Percentiles rank a stretch among this genome's conserved stretches.
Evolutionary conservation across 2,888 invertebrate genomes (phyloP).

Genomic region (Ecdyonurus torrentis): DNA sequence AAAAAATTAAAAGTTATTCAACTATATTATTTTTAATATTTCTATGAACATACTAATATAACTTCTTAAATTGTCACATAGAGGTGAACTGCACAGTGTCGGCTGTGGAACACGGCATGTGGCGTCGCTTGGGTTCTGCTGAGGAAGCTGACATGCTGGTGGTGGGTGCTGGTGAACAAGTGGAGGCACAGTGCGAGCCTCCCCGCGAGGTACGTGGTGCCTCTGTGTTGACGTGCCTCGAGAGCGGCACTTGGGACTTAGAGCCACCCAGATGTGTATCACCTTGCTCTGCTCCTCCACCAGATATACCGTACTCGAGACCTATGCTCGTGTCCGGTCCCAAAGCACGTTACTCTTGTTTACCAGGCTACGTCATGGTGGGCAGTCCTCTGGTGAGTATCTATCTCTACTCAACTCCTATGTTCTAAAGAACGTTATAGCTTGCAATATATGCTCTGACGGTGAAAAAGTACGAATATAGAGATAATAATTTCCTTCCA

Average conservation of each 20-base stretch:
- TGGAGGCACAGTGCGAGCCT: slow-evolving; percentile 25
- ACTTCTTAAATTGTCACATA: too few species aligned
- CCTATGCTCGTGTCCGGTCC: slow-evolving; percentile 20
- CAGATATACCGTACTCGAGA: not conserved
- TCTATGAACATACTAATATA: too few species aligned
- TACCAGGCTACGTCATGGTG: slow-evolving; percentile 36
- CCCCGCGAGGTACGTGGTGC: slow-evolving; percentile 29
- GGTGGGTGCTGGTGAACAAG: not conserved
- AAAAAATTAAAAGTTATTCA: slow-evolving; percentile 13
- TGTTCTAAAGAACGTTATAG: too few species aligned
- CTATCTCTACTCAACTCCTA: too few species aligned
- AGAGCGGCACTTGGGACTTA: slow-evolving; percentile 35
- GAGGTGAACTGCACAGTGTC: not conserved
- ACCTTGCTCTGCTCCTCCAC: not conserved
- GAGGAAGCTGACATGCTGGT: not conserved
- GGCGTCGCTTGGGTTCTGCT: not conserved
- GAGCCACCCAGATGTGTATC: slow-evolving; percentile 26
- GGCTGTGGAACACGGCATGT: not conserved
- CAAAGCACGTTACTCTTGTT: slow-evolving; percentile 35
- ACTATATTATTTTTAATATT: not conserved
- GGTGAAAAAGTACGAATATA: too few species aligned
- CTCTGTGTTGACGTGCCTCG: slow-evolving; percentile 32
- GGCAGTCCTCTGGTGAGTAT: slow-evolving; percentile 28
- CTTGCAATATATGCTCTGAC: too few species aligned
- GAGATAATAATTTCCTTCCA: too few species aligned